Percentiles rank a stretch among this genome's conserved stretches.
Conservation (phyloP, 2,113 vertebrate genomes). For the Semnornis frantzii region DNA sequence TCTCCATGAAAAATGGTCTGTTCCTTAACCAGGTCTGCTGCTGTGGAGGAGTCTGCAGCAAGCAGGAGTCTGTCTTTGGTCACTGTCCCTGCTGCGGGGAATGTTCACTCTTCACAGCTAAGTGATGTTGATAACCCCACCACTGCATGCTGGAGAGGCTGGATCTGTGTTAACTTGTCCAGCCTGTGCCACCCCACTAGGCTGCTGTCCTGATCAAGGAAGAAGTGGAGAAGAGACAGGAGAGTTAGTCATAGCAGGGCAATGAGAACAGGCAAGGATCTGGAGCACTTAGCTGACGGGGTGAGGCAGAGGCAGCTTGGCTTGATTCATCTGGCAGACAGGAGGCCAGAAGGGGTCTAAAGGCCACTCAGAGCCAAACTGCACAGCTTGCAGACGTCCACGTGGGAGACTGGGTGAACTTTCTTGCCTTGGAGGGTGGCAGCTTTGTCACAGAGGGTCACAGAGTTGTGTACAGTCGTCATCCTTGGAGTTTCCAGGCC, state of each 20-base stretch:
- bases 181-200: not conserved
- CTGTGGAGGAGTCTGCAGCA: not conserved
- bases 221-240: not conserved
- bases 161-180: not conserved
- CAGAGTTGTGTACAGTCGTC: not conserved
- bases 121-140: not conserved
- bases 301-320: not conserved
- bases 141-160: not conserved
- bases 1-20: not conserved
- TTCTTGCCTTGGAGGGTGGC: not conserved
- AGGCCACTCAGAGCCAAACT: not conserved
- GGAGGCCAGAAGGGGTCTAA: not conserved
- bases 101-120: not conserved
- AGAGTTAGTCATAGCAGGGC: not conserved
- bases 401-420: not conserved
- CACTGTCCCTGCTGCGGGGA: not conserved
- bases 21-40: not conserved
- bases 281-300: not conserved
- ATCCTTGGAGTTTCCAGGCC: not conserved
- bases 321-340: not conserved
- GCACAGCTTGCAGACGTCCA: not conserved
- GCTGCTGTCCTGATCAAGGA: not conserved
- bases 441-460: not conserved
- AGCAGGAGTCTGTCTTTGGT: not conserved
- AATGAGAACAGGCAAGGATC: not conserved